phyloP scores from a whole-genome alignment of 2,797 vertebrate genomes.

The Poecilia picta region DNA sequence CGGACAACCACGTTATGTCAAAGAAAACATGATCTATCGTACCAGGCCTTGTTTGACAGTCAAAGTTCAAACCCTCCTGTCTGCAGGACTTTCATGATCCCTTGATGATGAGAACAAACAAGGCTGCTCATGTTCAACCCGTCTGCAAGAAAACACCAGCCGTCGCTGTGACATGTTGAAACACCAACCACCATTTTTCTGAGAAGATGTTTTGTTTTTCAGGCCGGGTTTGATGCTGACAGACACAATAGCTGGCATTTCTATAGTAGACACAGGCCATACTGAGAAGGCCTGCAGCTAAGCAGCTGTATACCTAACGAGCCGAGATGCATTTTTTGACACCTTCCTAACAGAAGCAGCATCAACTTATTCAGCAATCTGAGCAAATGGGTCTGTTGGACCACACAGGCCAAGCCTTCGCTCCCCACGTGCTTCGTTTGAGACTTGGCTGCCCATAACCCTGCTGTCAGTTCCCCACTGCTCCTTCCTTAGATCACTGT shows the following conservation, averaged over 20 bases:
- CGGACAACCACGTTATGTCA: not conserved
- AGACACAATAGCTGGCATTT: not conserved
- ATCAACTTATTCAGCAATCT: not conserved
- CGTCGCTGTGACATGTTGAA: not conserved
- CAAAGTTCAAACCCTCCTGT: not conserved
- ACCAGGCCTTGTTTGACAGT: not conserved
- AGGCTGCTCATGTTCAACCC: not conserved
- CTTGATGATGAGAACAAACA: not conserved
- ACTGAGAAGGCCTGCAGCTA: not conserved
- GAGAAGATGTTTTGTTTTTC: not conserved
- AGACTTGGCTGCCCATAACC: not conserved
- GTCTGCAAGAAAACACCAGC: not conserved
- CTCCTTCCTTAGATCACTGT: not conserved
- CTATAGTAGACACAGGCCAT: not conserved
- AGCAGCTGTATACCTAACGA: not conserved
- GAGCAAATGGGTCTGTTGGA: not conserved
- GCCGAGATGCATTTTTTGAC: not conserved
- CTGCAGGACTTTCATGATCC: not conserved
- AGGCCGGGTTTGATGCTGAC: not conserved
- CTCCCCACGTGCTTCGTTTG: not conserved
- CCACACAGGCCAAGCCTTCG: not conserved
- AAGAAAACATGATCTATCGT: not conserved
- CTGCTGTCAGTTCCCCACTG: not conserved
- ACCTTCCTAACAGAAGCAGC: not conserved
- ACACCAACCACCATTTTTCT: not conserved